Conservation (phyloP, 92 coral and sea anemone genomes). For the Zoanthus sociatus region DNA sequence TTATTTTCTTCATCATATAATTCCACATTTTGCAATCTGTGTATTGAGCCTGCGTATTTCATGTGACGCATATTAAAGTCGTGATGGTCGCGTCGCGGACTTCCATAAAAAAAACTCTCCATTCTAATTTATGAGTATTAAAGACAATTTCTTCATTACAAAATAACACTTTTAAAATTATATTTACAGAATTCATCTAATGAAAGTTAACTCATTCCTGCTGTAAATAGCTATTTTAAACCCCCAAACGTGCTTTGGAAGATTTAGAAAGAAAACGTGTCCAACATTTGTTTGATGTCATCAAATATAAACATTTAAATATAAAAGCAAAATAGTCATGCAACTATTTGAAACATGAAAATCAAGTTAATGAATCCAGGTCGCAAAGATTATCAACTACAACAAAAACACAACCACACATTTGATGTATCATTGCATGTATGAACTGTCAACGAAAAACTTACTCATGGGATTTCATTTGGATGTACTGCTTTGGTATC, state of each 20-base stretch:
- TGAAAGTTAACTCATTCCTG: neutral
- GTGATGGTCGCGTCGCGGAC: neutral
- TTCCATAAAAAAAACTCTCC: neutral
- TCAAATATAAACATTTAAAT: neutral
- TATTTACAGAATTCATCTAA: neutral
- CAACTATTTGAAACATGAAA: constrained; percentile 9
- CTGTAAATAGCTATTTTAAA: neutral
- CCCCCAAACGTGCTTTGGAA: neutral
- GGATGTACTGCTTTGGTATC: constrained; percentile 89
- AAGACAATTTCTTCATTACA: neutral
- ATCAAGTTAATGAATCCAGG: neutral
- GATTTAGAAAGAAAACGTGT: neutral
- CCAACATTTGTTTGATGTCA: neutral
- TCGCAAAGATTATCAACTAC: neutral
- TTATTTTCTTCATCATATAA: neutral
- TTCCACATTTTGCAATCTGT: neutral
- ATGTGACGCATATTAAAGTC: neutral
- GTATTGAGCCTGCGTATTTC: too few species aligned
- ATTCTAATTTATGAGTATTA: neutral
- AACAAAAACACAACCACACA: neutral
- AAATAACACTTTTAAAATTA: neutral
- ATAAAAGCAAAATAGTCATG: neutral
- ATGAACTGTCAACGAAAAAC: constrained; percentile 2
- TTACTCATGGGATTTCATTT: constrained; percentile 92
- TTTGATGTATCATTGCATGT: constrained; percentile 1